Base-by-base conservation (phyloP, 2,113 vertebrate species). In the Odontophorus gujanensis region DNA sequence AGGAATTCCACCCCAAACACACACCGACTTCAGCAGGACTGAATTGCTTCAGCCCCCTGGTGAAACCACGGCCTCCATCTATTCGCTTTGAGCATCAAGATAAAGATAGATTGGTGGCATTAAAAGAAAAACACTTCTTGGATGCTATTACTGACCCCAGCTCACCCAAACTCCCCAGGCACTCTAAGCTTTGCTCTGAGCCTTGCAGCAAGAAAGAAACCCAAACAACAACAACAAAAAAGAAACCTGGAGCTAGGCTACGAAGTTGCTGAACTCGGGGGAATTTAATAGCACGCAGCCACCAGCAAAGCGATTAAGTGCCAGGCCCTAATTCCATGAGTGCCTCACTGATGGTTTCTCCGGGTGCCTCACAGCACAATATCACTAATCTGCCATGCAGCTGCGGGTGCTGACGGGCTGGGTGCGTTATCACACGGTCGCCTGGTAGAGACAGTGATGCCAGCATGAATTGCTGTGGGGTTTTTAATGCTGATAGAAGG, bases 241-340 rank as follows among this genome's bases (percentile, higher is more conserved):
- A 22, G 11, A 26, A 17, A 17, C 15, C 38, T 5, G 0, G 6
- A 95, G 34, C 59, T 2, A 6, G 77, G 65, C 93, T 55, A 9
- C 32, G 21, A 84, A 92, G 77, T 65, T 94, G 89, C 84, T 95
- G 91, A 95, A 85, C 53, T 75, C 85, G 12, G 74, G 53, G 57
- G 94, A 90, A 90, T 91, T 90, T 91, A 92, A 92, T 80, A 92
- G 50, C 81, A 81, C 74, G 90, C 63, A 89, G 87, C 63, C 68
- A 77, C 91, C 72, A 81, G 76, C 85, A 92, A 89, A 80, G 57
- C 10, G 32, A 95, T 84, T 94, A 84, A 79, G 84, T 1, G 40
- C 88, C 10, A 20, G 87, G 38, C 85, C 90, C 82, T 96, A 80
- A 94, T 96, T 97, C 91, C 18, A 1, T 74, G 53, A 96, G 85